Base-by-base conservation (phyloP, 1,140 invertebrate genomes). In the Meloidogyne hapla region DNA sequence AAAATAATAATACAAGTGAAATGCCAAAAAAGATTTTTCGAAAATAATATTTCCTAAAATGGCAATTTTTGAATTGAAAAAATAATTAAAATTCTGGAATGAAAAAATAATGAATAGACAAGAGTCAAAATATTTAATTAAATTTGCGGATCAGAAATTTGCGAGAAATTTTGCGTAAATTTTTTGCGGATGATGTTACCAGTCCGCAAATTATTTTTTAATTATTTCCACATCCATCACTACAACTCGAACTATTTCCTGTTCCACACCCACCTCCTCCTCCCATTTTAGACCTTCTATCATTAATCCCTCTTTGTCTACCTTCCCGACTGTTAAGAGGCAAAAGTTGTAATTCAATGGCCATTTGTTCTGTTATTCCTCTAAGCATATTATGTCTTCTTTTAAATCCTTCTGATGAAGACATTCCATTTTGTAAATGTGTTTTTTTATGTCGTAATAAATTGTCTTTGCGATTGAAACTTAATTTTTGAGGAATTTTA, bases 401-500 rank as follows among this genome's bases (percentile, higher is more conserved):
- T 63, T 73, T 73, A 38, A 64, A 13, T 23, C 71, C 45, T 21
- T 56, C 26, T 40, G 23, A 23, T 38, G 28, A 28, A 38, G 68
- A 21, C 68, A 75, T 21, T 25, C 74, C 81, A 64, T 85, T 84
- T 40, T 63, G 63, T 15, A 85, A 38, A 65, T 85, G 84, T 12
- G 84, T 85, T 68, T 85, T 85, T 74, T 85, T 83, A 72, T 85
- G 84, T 23, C 84, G 63, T n/a, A 85, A 69, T 23, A 86, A 74
- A 72, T 85, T 85, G 74, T 85, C 84, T 71, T 87, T 85, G 18
- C 84, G 82, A 69, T 85, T 85, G 69, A 85, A 85, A 21, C 83
- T 85, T 21, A 67, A 83, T 72, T 33, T 15, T 62, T 2, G 3
- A 72, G 12, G 2, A 15, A 45, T 5, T 23, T 45, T 21, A 18